phyloP scores from a whole-genome alignment of 1,140 invertebrate genomes.

The Drosophila mauritiana region DNA sequence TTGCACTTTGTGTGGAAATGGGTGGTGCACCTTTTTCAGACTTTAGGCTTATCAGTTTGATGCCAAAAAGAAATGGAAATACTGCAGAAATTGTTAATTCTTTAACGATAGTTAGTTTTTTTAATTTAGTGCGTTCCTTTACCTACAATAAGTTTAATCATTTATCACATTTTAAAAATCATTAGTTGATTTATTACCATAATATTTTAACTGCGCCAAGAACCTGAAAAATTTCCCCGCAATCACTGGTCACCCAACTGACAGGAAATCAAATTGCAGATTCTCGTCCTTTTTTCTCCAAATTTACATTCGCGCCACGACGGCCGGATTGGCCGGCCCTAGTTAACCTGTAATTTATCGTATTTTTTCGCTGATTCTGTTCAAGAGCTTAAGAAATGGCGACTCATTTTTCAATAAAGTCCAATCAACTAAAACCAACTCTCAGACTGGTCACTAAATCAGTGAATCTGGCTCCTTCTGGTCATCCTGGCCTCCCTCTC shows the following conservation, averaged over 20 bases:
- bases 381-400: conserved; percentile 47
- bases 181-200: too few relatives aligned
- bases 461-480: conserved; percentile 36
- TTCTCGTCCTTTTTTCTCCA: conserved; percentile 7
- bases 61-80: too few relatives aligned
- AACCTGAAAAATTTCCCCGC: not conserved
- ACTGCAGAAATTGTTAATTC: too few relatives aligned
- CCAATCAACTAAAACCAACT: conserved; percentile 55
- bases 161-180: not conserved
- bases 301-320: conserved; percentile 27
- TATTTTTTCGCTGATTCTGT: conserved; percentile 30
- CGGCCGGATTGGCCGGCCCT: conserved; percentile 1
- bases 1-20: not conserved
- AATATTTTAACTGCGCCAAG: not conserved
- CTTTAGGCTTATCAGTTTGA: too few relatives aligned
- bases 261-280: conserved; percentile 18
- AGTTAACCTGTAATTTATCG: conserved; percentile 47
- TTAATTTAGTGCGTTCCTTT: too few relatives aligned
- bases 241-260: conserved; percentile 14
- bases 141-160: too few relatives aligned
- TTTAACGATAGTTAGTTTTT: too few relatives aligned
- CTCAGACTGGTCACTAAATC: conserved; percentile 47
- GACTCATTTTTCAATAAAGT: conserved; percentile 52
- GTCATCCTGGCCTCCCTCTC: not conserved
- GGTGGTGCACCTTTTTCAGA: not conserved